Evolutionary conservation across 2,113 vertebrate genomes (phyloP), one percentile per base, ranked within the genome.

Genomic region (Notarius lentiginosus): DNA sequence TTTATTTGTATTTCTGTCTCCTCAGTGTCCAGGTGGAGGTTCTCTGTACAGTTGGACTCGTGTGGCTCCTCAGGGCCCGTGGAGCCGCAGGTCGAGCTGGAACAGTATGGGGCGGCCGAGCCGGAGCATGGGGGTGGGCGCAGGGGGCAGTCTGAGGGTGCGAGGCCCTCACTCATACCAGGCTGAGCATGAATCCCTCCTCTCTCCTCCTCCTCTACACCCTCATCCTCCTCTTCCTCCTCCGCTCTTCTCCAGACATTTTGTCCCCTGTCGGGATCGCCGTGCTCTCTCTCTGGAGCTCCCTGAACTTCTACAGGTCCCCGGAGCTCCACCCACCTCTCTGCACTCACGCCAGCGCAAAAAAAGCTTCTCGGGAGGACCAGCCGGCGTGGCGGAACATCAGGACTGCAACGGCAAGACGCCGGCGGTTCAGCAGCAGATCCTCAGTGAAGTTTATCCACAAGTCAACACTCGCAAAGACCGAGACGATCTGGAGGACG

Each of bases 21-120:
- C 79, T 87, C 93, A 99, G 98, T 96, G 95, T 89, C 94, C 96
- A 85, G 96, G 95, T 53, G 95, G 94, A 82, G 93, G 94, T 86
- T 94, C 95, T 88, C 93, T 96, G 89, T 97, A 96, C 0, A 96
- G 95, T 60, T 98, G 98, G 98, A 95, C 96, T 60, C 95, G 93
- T 87, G 92, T 94, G 0, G 90, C 93, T 1, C 89, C 91, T 27
- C 93, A 94, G 79, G 94, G 95, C 22, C 90, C 96, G 86, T 98
- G 97, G 97, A 96, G 96, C 86, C 96, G 97, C 30, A 96, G 97
- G 63, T 98, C 97, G 89, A 99, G 98, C 93, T 99, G 98, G 97
- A 98, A 97, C 94, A 99, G 96, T 92, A 92, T 98, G 86, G 94
- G 95, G 10, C 92, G 95, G 58, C 93, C 95, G 76, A 95, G 96